These are phyloP conservation scores for Thunnus albacares DNA, from an alignment of 2,797 vertebrate genomes.

Conservation along the genomic window DNA sequence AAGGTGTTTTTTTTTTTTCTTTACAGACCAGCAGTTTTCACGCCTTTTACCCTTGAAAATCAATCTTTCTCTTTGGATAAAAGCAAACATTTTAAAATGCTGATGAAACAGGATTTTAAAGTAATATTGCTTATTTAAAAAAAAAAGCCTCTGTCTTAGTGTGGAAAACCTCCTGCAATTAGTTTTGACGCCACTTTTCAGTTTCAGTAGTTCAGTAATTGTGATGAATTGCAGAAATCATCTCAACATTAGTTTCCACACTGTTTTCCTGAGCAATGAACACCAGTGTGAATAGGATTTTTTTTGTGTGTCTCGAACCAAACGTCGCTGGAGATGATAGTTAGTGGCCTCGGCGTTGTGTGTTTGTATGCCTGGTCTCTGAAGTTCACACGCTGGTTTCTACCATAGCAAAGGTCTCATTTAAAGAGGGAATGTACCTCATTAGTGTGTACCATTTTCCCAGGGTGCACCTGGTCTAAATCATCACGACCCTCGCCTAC, in stretches of 20 bases:
- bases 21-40: conserved; percentile 50
- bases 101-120: conserved; percentile 47
- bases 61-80: conserved; percentile 53
- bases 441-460: conserved; percentile 80
- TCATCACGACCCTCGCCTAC: conserved; percentile 72
- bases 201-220: conserved; percentile 3
- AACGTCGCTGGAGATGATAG: conserved; percentile 27
- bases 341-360: conserved; percentile 23
- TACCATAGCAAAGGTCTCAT: conserved; percentile 70
- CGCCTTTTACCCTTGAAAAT: conserved; percentile 55
- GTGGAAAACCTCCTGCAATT: conserved; percentile 19
- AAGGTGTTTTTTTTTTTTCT: conserved; percentile 24
- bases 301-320: conserved; percentile 22
- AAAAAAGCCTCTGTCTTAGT: conserved; percentile 17
- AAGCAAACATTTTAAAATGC: conserved; percentile 64
- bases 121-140: neutral
- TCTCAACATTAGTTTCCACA: conserved; percentile 40
- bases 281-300: conserved; percentile 13
- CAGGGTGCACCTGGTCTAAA: conserved; percentile 79
- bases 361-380: conserved; percentile 38
- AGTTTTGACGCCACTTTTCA: conserved; percentile 27
- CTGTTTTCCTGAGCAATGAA: conserved; percentile 3
- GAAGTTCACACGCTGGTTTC: conserved; percentile 65
- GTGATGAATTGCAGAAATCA: conserved; percentile 48
- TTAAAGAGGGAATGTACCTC: conserved; percentile 76